phyloP scores from a whole-genome alignment of 2,113 vertebrate genomes.

The Chionomys nivalis region DNA sequence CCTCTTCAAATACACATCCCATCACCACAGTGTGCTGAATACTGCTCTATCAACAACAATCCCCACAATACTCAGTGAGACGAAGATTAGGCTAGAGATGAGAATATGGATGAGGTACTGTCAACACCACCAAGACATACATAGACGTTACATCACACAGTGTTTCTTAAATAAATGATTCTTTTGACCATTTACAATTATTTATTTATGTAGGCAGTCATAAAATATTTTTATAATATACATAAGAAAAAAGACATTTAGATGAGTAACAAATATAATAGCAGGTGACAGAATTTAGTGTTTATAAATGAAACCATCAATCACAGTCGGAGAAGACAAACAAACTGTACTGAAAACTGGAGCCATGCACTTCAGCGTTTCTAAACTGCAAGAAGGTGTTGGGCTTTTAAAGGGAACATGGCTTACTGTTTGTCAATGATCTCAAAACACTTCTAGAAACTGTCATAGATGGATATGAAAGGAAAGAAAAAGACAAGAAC shows the following conservation, averaged over 20 bases:
- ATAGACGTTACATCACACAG: background rate
- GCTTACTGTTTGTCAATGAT: constrained; percentile 67
- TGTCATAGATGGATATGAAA: background rate
- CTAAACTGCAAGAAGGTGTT: constrained; percentile 38
- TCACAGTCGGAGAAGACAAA: constrained; percentile 60
- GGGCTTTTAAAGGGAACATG: constrained; percentile 59
- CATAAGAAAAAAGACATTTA: constrained; percentile 65
- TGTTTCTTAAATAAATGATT: background rate
- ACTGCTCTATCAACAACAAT: background rate
- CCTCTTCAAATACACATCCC: background rate
- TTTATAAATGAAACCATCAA: constrained; percentile 76
- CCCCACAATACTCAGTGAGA: background rate
- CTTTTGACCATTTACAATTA: constrained; percentile 26
- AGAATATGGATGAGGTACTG: background rate
- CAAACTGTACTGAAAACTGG: constrained; percentile 47
- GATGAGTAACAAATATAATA: constrained; percentile 70
- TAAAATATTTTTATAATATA: constrained; percentile 84
- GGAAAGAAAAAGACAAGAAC: constrained; percentile 24
- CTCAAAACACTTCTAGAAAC: constrained; percentile 45
- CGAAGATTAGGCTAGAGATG: background rate
- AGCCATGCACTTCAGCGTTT: constrained; percentile 55
- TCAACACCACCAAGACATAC: background rate
- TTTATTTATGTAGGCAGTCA: constrained; percentile 81
- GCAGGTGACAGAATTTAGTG: constrained; percentile 83
- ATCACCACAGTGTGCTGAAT: background rate